Evolutionary conservation across 30 jellyfish, hydroid and myxozoan genomes (phyloP), one percentile per base, ranked within the genome.

Genomic region (Sanderia malayensis): DNA sequence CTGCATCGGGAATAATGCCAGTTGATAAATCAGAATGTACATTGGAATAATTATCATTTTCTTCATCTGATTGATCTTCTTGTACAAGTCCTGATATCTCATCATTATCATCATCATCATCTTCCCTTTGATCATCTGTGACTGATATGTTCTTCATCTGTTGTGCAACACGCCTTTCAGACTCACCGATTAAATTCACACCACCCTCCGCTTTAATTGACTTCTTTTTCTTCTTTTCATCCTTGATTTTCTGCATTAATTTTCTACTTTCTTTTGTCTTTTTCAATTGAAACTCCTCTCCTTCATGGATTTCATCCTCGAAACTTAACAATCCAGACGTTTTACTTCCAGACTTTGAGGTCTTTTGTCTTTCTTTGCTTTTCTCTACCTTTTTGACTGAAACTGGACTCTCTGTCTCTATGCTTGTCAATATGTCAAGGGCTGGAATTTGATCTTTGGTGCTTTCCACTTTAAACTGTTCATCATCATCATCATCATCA

Each of bases 1-100:
- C 97, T 0, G 99, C 99, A 80, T 93, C 99, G 2, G 99, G 99
- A 60, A 93, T 93, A 18, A 68, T 31, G 20, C 97, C 99, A 53
- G 96, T 34, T 23, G 78, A 30, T 0, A 85, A 64, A 6, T 84
- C 81, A 34, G 86, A 87, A 63, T 74, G 85, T 27, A 53, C 68
- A 31, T 77, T 74, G 21, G 70, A 21, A 29, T 64, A 66, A 60
- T 61, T 76, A 25, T 25, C 79, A 46, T 37, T 72, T 18, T 81
- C 95, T 11, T 74, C 90, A 76, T 74, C 94, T 31, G n/a, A n/a
- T n/a, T n/a, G n/a, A n/a, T n/a, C n/a, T n/a, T n/a, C n/a, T n/a
- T n/a, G n/a, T n/a, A n/a, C n/a, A n/a, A n/a, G n/a, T n/a, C n/a
- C n/a, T n/a, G n/a, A n/a, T n/a, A n/a, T n/a, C n/a, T n/a, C n/a